Percentiles rank a stretch among this genome's conserved stretches.
phyloP scores from a whole-genome alignment of 2,113 vertebrate genomes.

The Rana temporaria region DNA sequence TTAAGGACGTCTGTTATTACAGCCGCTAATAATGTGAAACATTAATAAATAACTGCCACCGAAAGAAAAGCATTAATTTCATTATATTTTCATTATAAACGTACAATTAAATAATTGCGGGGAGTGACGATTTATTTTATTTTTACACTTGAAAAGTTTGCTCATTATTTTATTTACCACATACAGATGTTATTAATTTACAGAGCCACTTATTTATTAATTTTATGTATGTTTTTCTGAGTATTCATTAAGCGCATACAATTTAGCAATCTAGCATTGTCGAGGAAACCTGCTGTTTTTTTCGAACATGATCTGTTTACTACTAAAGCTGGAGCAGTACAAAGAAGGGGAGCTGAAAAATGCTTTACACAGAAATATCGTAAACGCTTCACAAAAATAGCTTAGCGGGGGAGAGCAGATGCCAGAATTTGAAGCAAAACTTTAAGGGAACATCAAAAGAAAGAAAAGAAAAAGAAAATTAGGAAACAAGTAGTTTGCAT shows the following conservation, averaged over 20 bases:
- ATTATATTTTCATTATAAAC: conserved; percentile 44
- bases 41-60: conserved; percentile 44
- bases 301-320: not conserved
- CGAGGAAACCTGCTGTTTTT: conserved; percentile 9
- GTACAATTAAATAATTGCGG: conserved; percentile 32
- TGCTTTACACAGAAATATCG: too few species aligned
- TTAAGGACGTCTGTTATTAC: conserved; percentile 11
- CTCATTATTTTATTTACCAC: conserved; percentile 45
- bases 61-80: conserved; percentile 41
- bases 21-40: conserved; percentile 7
- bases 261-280: conserved; percentile 18
- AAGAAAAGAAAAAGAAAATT: too few species aligned
- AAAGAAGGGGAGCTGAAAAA: too few species aligned
- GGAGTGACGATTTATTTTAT: conserved; percentile 13
- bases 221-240: conserved; percentile 29
- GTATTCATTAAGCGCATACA: conserved; percentile 42
- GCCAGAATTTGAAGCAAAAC: too few species aligned
- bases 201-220: conserved; percentile 24
- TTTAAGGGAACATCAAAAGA: too few species aligned
- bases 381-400: too few species aligned
- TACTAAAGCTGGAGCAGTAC: not conserved
- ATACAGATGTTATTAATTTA: conserved; percentile 50
- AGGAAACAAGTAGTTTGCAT: too few species aligned
- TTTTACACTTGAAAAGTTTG: conserved; percentile 46
- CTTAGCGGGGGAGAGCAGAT: too few species aligned